These are phyloP conservation scores for Amphimedon queenslandica DNA, from an alignment of 37 sponge, comb jelly and placozoan genomes.

Conservation along the genomic window DNA sequence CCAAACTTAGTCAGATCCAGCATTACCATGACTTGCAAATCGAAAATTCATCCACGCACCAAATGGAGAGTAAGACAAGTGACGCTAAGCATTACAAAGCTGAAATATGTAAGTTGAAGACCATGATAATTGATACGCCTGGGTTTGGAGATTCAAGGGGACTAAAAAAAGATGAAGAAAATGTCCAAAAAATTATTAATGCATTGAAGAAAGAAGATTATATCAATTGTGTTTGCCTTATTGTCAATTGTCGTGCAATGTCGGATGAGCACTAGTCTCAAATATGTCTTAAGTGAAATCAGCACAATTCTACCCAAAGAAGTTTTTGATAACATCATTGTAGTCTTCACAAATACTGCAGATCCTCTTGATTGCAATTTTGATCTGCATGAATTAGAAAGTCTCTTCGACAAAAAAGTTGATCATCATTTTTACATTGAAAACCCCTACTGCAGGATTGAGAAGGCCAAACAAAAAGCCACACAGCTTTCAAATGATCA, in stretches of 20 bases:
- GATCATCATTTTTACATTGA: slow-evolving; percentile 22
- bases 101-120: not conserved
- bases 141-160: slow-evolving; percentile 36
- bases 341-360: slow-evolving; percentile 26
- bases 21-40: slow-evolving; percentile 5
- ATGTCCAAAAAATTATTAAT: slow-evolving; percentile 20
- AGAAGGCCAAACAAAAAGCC: slow-evolving; percentile 15
- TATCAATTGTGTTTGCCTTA: slow-evolving; percentile 36
- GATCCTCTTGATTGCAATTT: slow-evolving; percentile 6
- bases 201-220: slow-evolving; percentile 7
- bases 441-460: slow-evolving; percentile 46
- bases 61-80: slow-evolving; percentile 37
- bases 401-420: slow-evolving; percentile 8
- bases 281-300: slow-evolving; percentile 29
- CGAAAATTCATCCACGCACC: slow-evolving; percentile 8
- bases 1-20: too few relatives aligned
- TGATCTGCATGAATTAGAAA: slow-evolving; percentile 10
- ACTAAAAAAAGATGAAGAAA: too few relatives aligned
- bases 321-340: slow-evolving; percentile 24
- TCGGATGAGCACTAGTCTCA: slow-evolving; percentile 8
- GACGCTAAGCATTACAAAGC: slow-evolving; percentile 12
- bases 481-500: not conserved
- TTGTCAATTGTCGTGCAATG: slow-evolving; percentile 29
- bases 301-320: slow-evolving; percentile 28
- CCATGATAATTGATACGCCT: slow-evolving; percentile 34